Conservation (phyloP, 1,140 invertebrate genomes). For the Asobara japonica region DNA sequence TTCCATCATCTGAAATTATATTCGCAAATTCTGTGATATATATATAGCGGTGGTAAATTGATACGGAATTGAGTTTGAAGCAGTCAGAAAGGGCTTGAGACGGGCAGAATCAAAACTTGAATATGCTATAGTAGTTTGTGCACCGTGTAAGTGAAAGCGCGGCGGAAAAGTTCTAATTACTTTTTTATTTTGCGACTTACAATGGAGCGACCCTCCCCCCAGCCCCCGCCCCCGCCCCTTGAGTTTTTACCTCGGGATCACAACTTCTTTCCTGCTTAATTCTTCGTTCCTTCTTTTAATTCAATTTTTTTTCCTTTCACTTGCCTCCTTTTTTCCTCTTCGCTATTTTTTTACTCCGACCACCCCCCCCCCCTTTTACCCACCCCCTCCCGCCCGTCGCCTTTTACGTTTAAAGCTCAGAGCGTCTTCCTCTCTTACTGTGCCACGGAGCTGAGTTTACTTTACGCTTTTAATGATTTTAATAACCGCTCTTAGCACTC, state of each 20-base stretch:
- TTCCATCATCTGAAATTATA: neutral
- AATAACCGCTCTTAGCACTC: slow-evolving; percentile 22
- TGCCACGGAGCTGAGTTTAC: slow-evolving; percentile 7
- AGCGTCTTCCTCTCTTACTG: neutral
- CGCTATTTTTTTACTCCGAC: slow-evolving; percentile 9
- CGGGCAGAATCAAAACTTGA: slow-evolving; percentile 11
- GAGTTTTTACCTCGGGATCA: slow-evolving; percentile 30
- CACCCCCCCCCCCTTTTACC: too few relatives aligned
- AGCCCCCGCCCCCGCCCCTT: too few relatives aligned
- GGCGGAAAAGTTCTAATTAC: slow-evolving; percentile 35
- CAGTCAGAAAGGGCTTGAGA: neutral
- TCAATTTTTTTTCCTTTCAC: slow-evolving; percentile 26
- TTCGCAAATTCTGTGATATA: neutral
- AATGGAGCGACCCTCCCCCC: slow-evolving; percentile 21
- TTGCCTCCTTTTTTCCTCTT: slow-evolving; percentile 14
- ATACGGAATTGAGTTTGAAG: slow-evolving; percentile 1
- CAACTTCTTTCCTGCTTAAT: slow-evolving; percentile 26
- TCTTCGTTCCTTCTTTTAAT: slow-evolving; percentile 23
- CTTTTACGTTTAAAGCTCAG: neutral
- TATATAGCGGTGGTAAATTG: neutral
- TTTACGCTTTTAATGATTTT: slow-evolving; percentile 33
- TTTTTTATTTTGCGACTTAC: slow-evolving; percentile 35
- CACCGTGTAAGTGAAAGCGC: slow-evolving; percentile 27
- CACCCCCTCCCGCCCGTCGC: too few relatives aligned
- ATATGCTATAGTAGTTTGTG: slow-evolving; percentile 1